These are phyloP conservation scores for Tenthredo mesomela DNA, from an alignment of 2,888 invertebrate genomes.

Conservation along the genomic window DNA sequence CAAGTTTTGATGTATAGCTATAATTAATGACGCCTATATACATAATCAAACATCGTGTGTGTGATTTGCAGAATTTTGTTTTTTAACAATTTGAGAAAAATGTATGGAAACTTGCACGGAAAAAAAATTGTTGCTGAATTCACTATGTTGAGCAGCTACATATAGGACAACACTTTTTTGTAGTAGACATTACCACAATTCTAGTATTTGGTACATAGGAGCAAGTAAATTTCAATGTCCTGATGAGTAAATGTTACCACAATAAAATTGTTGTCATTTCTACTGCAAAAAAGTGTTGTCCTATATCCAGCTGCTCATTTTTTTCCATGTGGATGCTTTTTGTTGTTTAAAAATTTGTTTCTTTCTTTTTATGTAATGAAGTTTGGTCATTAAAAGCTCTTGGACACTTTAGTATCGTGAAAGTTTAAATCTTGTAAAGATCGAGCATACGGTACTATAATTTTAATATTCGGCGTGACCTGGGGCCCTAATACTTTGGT, in stretches of 20 bases:
- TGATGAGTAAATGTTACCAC: too few relatives aligned
- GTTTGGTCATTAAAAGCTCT: background rate
- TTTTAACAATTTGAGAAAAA: background rate
- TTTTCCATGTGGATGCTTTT: too few relatives aligned
- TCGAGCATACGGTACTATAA: conserved; percentile 40
- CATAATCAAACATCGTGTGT: background rate
- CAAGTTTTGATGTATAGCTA: background rate
- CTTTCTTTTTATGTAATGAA: background rate
- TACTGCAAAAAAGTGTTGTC: too few relatives aligned
- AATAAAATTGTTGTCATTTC: too few relatives aligned
- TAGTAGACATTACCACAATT: too few relatives aligned
- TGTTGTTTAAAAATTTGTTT: background rate
- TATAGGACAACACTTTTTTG: too few relatives aligned
- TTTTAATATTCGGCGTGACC: conserved; percentile 40
- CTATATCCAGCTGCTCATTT: too few relatives aligned
- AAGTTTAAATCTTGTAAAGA: conserved; percentile 10
- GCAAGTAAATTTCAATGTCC: too few relatives aligned
- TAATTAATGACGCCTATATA: background rate
- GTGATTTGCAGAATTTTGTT: background rate
- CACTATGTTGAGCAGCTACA: too few relatives aligned
- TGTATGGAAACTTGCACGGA: background rate
- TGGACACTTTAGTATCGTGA: background rate
- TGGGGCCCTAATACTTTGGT: conserved; percentile 38
- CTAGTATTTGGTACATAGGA: too few relatives aligned
- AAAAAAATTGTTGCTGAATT: too few relatives aligned